Conservation (phyloP, 1,140 invertebrate genomes). For the Apis cerana region DNA sequence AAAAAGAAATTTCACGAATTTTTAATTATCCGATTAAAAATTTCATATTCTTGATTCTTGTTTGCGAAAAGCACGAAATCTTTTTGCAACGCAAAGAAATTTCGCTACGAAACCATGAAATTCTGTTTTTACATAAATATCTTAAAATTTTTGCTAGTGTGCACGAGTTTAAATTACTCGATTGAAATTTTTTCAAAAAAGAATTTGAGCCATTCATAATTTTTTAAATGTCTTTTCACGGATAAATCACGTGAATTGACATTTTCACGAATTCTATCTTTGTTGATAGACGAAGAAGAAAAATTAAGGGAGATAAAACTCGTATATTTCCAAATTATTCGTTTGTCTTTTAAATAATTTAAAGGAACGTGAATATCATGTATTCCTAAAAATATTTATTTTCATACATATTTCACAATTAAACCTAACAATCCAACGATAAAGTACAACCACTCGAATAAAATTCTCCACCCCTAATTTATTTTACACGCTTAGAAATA, state of each 20-base stretch:
- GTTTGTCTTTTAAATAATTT: too few relatives aligned
- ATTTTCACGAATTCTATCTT: neutral
- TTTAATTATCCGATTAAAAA: constrained; percentile 1
- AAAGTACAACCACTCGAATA: too few relatives aligned
- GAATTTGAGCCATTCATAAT: neutral
- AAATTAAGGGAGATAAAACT: neutral
- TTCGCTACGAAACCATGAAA: neutral
- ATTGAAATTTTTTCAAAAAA: neutral
- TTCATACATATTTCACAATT: too few relatives aligned
- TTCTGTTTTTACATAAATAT: constrained; percentile 19
- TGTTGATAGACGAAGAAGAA: neutral
- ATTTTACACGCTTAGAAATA: too few relatives aligned
- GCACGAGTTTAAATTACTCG: neutral
- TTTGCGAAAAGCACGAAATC: neutral
- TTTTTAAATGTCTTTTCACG: neutral
- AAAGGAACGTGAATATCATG: too few relatives aligned
- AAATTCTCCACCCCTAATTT: too few relatives aligned
- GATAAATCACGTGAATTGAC: neutral
- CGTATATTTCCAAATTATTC: neutral
- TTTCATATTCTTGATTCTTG: neutral
- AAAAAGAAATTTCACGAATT: neutral
- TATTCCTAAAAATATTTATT: too few relatives aligned
- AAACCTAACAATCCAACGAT: too few relatives aligned
- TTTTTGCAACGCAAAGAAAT: constrained; percentile 9
- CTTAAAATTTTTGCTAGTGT: neutral